phyloP scores from a whole-genome alignment of 2,797 vertebrate genomes.

The Mormyrus proboscirostris region DNA sequence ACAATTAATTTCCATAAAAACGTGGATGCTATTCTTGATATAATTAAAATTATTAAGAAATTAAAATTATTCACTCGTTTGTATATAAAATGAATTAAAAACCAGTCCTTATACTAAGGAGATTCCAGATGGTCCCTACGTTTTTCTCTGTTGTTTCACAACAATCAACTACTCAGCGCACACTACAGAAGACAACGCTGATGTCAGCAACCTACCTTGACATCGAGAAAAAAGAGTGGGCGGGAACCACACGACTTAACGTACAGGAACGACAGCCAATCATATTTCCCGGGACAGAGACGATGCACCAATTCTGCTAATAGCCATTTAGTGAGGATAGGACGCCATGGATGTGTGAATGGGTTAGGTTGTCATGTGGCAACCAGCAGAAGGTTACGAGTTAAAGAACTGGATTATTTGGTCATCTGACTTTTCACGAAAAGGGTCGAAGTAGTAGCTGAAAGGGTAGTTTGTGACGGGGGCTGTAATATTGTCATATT shows the following conservation, averaged over 20 bases:
- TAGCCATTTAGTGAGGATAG: constrained; percentile 58
- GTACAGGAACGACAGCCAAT: constrained; percentile 57
- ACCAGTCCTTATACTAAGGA: not conserved
- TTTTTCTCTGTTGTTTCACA: constrained; percentile 25
- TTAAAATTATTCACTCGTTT: not conserved
- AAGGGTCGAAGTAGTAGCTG: constrained; percentile 19
- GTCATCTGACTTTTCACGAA: constrained; percentile 33
- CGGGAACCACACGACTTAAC: constrained; percentile 33
- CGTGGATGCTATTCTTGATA: not conserved
- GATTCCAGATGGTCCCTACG: not conserved
- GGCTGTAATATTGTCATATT: constrained; percentile 34
- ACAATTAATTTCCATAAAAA: not conserved
- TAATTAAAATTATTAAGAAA: not conserved
- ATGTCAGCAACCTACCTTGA: constrained; percentile 63
- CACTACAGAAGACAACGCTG: constrained; percentile 49
- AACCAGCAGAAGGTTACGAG: constrained; percentile 75
- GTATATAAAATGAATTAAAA: not conserved
- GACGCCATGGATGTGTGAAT: constrained; percentile 40
- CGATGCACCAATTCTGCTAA: constrained; percentile 64
- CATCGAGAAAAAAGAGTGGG: constrained; percentile 29
- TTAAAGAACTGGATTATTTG: constrained; percentile 57
- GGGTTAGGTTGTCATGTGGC: constrained; percentile 63
- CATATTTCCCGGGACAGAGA: constrained; percentile 22
- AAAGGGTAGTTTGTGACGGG: constrained; percentile 29
- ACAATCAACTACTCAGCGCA: constrained; percentile 45